phyloP scores from a whole-genome alignment of 2,797 vertebrate genomes.

The Phaenicophaeus curvirostris region DNA sequence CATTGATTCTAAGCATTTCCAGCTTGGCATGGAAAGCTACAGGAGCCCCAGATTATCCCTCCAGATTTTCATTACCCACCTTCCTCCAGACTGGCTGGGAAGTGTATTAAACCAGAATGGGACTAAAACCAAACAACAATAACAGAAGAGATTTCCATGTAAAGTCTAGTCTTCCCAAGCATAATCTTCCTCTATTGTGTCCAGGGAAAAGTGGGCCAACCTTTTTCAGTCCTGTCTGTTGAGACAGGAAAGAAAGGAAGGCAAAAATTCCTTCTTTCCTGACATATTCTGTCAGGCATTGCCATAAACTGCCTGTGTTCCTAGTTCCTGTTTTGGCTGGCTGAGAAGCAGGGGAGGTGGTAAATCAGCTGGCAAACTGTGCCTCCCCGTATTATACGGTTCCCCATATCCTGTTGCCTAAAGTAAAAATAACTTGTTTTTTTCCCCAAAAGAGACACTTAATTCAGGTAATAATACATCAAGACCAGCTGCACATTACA shows the following conservation, averaged over 20 bases:
- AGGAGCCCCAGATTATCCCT: neutral
- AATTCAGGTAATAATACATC: neutral
- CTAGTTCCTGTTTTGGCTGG: neutral
- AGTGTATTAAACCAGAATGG: neutral
- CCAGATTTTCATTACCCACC: neutral
- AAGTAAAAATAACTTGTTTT: neutral
- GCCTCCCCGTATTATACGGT: neutral
- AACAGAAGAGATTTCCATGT: neutral
- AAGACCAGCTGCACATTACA: neutral
- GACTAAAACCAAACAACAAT: neutral
- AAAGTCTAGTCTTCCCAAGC: neutral
- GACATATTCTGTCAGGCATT: neutral
- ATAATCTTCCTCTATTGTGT: neutral
- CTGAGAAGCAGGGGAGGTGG: neutral
- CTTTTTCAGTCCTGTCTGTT: neutral
- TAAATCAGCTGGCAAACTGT: neutral
- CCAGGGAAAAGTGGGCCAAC: neutral
- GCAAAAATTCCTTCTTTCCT: neutral
- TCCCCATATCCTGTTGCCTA: neutral
- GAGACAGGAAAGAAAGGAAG: neutral
- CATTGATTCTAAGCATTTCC: neutral
- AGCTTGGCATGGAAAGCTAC: neutral
- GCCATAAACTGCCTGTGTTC: neutral
- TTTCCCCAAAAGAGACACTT: neutral
- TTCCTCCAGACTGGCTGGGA: neutral